These are phyloP conservation scores for Lepidothrix coronata DNA, from an alignment of 2,113 vertebrate genomes.

Conservation along the genomic window DNA sequence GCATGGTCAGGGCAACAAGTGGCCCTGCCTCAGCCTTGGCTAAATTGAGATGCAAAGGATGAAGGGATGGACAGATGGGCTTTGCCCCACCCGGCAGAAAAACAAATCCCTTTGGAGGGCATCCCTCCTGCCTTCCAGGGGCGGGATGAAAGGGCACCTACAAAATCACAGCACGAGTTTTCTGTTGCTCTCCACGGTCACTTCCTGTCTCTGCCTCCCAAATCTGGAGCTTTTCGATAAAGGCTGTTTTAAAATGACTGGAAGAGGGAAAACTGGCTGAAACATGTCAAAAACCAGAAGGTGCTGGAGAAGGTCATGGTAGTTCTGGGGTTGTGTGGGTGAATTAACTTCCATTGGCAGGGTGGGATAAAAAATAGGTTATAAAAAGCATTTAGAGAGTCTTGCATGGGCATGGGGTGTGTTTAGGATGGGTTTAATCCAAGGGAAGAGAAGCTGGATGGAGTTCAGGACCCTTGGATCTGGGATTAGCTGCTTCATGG, in stretches of 20 bases:
- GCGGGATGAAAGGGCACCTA: background rate
- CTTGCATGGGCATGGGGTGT: rapidly evolving
- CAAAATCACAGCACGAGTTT: background rate
- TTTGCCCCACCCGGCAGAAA: background rate
- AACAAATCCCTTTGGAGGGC: background rate
- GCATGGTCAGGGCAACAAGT: background rate
- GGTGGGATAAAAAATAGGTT: background rate
- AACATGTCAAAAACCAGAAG: background rate
- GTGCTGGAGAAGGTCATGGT: rapidly evolving
- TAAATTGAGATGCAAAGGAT: background rate
- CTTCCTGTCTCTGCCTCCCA: background rate
- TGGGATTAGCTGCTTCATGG: background rate
- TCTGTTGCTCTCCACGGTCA: background rate
- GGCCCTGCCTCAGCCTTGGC: background rate
- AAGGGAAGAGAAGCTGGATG: background rate
- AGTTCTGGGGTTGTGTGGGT: rapidly evolving
- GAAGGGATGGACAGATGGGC: background rate
- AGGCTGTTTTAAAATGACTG: background rate
- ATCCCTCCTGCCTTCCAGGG: background rate
- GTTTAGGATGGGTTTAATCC: background rate
- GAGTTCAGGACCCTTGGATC: background rate
- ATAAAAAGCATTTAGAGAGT: background rate
- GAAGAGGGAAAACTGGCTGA: rapidly evolving
- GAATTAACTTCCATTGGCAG: background rate
- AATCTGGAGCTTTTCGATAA: background rate